Percentiles rank a stretch among this genome's conserved stretches.
Evolutionary conservation across 2,797 vertebrate genomes (phyloP).

Genomic region (Coregonus ussuriensis): DNA sequence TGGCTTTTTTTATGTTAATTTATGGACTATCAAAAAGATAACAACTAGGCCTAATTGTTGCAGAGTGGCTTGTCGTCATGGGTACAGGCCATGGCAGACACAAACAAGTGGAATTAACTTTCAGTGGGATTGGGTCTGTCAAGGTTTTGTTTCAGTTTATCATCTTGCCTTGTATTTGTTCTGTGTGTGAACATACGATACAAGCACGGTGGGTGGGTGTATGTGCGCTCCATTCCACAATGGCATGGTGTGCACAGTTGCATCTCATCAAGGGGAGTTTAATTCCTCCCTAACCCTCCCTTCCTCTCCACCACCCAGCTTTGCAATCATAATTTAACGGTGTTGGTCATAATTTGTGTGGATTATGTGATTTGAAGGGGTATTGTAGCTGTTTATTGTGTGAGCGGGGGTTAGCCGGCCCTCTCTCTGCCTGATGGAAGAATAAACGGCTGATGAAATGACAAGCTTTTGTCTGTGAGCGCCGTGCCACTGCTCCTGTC

Average conservation of each 20-base stretch:
- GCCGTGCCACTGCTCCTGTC: slow-evolving; percentile 46
- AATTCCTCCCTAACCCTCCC: slow-evolving; percentile 60
- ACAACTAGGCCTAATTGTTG: background rate
- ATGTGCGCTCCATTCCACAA: too few species aligned
- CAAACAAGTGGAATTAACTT: background rate
- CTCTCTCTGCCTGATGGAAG: slow-evolving; percentile 75
- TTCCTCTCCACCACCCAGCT: slow-evolving; percentile 66
- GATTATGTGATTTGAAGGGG: slow-evolving; percentile 83
- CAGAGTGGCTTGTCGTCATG: background rate
- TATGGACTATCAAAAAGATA: background rate
- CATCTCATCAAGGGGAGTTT: slow-evolving; percentile 57
- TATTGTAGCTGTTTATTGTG: slow-evolving; percentile 79
- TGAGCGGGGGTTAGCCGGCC: slow-evolving; percentile 66
- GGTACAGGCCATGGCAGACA: background rate
- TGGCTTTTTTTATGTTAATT: background rate
- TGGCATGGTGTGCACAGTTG: too few species aligned
- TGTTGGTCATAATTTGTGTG: slow-evolving; percentile 79
- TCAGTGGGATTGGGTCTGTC: background rate
- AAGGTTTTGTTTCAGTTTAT: background rate
- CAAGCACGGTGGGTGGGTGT: too few species aligned
- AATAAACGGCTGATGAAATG: slow-evolving; percentile 76
- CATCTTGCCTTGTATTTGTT: background rate
- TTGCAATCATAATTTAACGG: slow-evolving; percentile 83
- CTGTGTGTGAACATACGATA: background rate
- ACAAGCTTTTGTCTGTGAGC: slow-evolving; percentile 67